Conservation (phyloP, 1,140 invertebrate genomes). For the Battus philenor region DNA sequence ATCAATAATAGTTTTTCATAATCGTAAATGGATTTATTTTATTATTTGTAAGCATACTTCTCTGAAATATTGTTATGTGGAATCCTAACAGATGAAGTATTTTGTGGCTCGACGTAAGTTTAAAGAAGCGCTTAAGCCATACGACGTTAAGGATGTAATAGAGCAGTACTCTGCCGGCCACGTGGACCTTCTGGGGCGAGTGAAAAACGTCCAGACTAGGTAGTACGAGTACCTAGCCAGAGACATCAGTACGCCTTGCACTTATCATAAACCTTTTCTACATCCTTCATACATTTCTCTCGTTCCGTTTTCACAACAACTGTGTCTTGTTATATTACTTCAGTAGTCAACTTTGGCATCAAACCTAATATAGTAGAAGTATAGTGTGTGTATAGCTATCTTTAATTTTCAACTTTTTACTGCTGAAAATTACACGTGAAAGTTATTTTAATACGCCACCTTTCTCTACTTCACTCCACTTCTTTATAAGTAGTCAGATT, state of each 20-base stretch:
- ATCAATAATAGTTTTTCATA: too few species aligned
- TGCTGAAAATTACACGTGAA: slow-evolving; percentile 17
- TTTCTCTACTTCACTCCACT: slow-evolving; percentile 10
- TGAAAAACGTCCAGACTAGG: slow-evolving; percentile 94
- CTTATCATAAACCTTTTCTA: slow-evolving; percentile 41
- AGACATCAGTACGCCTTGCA: slow-evolving; percentile 44
- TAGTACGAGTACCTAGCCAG: slow-evolving; percentile 68
- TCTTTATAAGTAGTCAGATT: slow-evolving; percentile 5
- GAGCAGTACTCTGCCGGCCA: slow-evolving; percentile 97
- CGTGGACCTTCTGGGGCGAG: slow-evolving; percentile 90
- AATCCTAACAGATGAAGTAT: slow-evolving; percentile 89
- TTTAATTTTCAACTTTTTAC: slow-evolving; percentile 25
- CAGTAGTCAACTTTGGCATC: slow-evolving; percentile 48
- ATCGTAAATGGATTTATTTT: too few species aligned
- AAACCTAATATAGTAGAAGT: slow-evolving; percentile 34
- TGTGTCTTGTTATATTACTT: slow-evolving; percentile 46
- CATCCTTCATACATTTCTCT: slow-evolving; percentile 35
- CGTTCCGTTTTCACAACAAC: slow-evolving; percentile 50
- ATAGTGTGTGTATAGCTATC: slow-evolving; percentile 53
- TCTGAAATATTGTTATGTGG: slow-evolving; percentile 34
- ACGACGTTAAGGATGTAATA: slow-evolving; percentile 98
- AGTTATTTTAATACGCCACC: slow-evolving; percentile 7
- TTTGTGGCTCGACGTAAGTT: slow-evolving; percentile 96
- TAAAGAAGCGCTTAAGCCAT: slow-evolving; percentile 96
- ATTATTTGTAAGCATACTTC: too few species aligned